These are phyloP conservation scores for Cyprinus carpio DNA, from an alignment of 2,113 vertebrate genomes.

Conservation along the genomic window DNA sequence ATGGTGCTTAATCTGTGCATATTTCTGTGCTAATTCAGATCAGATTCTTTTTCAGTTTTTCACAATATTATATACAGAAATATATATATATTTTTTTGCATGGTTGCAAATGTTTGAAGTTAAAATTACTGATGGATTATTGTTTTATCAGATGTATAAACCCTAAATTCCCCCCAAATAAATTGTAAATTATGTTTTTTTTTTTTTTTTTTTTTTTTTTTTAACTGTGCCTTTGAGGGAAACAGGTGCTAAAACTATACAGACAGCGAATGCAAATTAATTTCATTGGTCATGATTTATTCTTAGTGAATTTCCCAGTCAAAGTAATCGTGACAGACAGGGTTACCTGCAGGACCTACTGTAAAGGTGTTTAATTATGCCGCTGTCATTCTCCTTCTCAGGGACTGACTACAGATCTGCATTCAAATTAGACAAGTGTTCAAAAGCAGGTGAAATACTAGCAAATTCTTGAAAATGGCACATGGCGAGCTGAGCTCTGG, in stretches of 20 bases:
- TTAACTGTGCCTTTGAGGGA: not conserved
- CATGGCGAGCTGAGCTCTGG: not conserved
- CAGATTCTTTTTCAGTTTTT: too few species aligned
- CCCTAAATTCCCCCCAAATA: too few species aligned
- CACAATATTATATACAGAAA: too few species aligned
- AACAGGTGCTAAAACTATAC: not conserved
- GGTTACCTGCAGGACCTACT: not conserved
- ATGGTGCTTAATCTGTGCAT: too few species aligned
- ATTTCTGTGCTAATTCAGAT: too few species aligned
- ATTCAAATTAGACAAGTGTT: not conserved
- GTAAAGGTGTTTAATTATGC: slow-evolving; percentile 15
- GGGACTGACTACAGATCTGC: not conserved
- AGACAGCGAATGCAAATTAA: not conserved
- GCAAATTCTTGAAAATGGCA: not conserved
- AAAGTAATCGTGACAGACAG: not conserved
- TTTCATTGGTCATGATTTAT: not conserved
- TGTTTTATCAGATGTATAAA: too few species aligned
- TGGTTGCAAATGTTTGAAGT: too few species aligned
- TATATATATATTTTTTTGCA: too few species aligned
- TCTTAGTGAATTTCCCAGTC: not conserved
- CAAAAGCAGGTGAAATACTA: not conserved
- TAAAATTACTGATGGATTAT: too few species aligned
- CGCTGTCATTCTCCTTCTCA: slow-evolving; percentile 2
- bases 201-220: not conserved
- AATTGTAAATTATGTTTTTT: too few species aligned